phyloP scores from a whole-genome alignment of 1,140 invertebrate species.

The Apolygus lucorum region DNA sequence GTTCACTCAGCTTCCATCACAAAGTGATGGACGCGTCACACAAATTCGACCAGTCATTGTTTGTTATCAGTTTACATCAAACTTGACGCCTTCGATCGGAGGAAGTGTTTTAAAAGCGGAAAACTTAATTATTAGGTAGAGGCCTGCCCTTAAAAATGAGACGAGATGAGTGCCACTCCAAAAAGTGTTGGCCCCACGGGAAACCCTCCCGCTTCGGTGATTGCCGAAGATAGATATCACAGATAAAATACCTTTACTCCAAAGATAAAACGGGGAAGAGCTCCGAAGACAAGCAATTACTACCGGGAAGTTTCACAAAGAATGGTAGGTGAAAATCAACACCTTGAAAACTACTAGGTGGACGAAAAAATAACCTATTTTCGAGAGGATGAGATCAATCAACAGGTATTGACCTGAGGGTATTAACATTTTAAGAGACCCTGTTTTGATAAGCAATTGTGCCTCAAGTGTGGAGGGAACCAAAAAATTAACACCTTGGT shows the following conservation, averaged over 20 bases:
- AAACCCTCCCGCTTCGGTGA: not conserved
- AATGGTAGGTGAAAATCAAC: constrained; percentile 19
- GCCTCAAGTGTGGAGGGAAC: not conserved
- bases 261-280: not conserved
- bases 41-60: constrained; percentile 12
- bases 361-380: constrained; percentile 14
- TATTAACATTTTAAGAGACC: constrained; percentile 20
- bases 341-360: not conserved
- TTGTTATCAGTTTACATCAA: constrained; percentile 7
- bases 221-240: constrained; percentile 1
- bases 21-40: too few species aligned
- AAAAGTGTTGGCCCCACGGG: not conserved
- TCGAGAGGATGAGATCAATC: not conserved
- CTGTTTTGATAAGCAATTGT: not conserved
- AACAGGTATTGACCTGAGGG: not conserved
- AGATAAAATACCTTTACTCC: constrained; percentile 3
- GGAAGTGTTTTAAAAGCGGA: constrained; percentile 1
- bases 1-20: too few species aligned
- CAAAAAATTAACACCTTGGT: constrained; percentile 20
- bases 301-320: not conserved
- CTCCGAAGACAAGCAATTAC: not conserved
- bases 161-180: not conserved
- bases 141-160: not conserved
- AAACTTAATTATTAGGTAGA: constrained; percentile 4
- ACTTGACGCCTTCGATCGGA: not conserved